Evolutionary conservation across 1,140 invertebrate species (phyloP).

Genomic region (Drosophila trapezifrons): DNA sequence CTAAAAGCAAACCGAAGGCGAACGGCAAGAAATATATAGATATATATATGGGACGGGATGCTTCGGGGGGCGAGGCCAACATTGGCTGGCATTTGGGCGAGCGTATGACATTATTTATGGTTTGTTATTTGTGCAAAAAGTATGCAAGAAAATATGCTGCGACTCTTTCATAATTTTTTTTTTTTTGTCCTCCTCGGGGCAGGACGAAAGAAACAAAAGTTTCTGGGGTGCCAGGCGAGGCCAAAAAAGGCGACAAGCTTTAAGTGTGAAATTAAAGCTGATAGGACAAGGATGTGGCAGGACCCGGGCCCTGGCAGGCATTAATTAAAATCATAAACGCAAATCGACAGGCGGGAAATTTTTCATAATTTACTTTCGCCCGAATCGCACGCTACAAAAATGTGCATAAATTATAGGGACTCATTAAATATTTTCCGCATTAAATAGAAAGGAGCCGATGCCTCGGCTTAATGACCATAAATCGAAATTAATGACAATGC

Average conservation of each 20-base stretch:
- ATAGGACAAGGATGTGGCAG: constrained; percentile 13
- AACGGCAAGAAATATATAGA: constrained; percentile 37
- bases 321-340: constrained; percentile 67
- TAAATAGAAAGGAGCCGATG: constrained; percentile 59
- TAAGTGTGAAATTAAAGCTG: constrained; percentile 68
- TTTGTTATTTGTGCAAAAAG: constrained; percentile 80
- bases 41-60: constrained; percentile 19
- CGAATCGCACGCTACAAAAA: constrained; percentile 31
- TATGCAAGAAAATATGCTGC: constrained; percentile 81
- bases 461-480: constrained; percentile 77
- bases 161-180: constrained; percentile 78
- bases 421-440: constrained; percentile 72
- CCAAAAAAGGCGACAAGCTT: constrained; percentile 46
- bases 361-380: constrained; percentile 41
- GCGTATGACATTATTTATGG: constrained; percentile 83
- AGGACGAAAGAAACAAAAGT: constrained; percentile 52
- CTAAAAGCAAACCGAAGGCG: constrained; percentile 71
- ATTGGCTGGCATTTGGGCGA: constrained; percentile 78
- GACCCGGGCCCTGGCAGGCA: constrained; percentile 32
- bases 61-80: constrained; percentile 64
- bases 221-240: constrained; percentile 14
- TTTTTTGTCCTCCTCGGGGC: constrained; percentile 19
- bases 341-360: constrained; percentile 56
- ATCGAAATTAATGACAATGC: constrained; percentile 77
- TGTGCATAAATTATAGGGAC: constrained; percentile 72